Base-by-base conservation (phyloP, 2,888 invertebrate genomes). In the Lathronympha strigana region DNA sequence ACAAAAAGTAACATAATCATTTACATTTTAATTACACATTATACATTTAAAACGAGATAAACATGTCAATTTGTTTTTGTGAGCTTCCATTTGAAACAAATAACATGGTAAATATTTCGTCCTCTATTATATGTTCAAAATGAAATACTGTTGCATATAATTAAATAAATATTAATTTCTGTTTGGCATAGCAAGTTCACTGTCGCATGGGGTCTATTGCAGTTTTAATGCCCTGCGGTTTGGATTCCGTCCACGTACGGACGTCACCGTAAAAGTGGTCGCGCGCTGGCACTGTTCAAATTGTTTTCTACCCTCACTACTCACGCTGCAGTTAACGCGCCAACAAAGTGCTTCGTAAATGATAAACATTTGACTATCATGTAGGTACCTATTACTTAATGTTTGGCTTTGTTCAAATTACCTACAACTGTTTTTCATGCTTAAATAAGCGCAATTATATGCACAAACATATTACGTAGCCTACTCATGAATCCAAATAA, bases 161-260 rank as follows among this genome's bases (percentile, higher is more conserved):
- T 36, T 53, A 21, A 21, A 9, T 36, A 36, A 6, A 11, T 54
- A 19, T 79, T 76, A 79, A 77, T 73, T 81, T 78, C 73, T 76
- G 74, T 77, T 80, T 77, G 79, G 78, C 74, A 71, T 71, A 73
- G 77, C 78, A 60, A 74, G 71, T 75, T 72, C 73, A 75, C 78
- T 81, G 80, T 82, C 81, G 80, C 82, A 83, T 74, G 77, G 76
- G 80, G 82, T 82, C 80, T 82, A 81, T 82, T 84, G 86, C 84
- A 86, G 83, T 80, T 80, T 84, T 87, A 83, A 84, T 83, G 83
- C 73, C 69, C 72, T 85, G 88, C 75, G 88, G 88, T 86, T 88
- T 88, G 88, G 88, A 88, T 81, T 80, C 81, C 72, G 77, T 84
- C 87, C 88, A 88, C 86, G 85, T 86, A 78, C 76, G 73, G 77